A percentile compares a stretch with the other conserved stretches of the same genome.
These are phyloP conservation scores for Hoplodrina blanda DNA, from an alignment of 2,888 invertebrate species.

Conservation along the genomic window DNA sequence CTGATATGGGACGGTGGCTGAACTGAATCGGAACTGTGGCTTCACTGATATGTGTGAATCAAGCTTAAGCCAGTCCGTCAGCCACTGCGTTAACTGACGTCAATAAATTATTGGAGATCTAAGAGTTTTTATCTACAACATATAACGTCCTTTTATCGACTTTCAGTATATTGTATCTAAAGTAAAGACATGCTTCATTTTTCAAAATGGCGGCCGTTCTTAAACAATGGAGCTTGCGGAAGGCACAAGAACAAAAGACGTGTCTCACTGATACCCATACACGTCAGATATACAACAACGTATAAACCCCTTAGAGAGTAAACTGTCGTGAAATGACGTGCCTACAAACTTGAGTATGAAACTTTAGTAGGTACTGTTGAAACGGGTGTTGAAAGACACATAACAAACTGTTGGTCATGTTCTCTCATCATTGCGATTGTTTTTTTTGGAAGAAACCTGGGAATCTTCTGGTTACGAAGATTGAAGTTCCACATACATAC, in stretches of 20 bases:
- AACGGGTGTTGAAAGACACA: neutral
- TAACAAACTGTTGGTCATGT: too few species aligned
- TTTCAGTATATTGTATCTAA: slow-evolving; percentile 21
- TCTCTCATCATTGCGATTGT: too few species aligned
- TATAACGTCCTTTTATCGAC: neutral
- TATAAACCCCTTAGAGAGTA: slow-evolving; percentile 39
- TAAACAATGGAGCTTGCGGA: slow-evolving; percentile 53
- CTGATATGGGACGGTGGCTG: too few species aligned
- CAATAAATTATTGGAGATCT: too few species aligned
- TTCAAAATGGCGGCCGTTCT: slow-evolving; percentile 56
- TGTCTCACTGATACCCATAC: slow-evolving; percentile 32
- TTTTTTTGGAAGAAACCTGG: too few species aligned
- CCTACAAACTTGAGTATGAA: slow-evolving; percentile 9
- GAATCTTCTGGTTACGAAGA: too few species aligned
- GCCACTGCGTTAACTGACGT: too few species aligned
- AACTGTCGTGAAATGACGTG: slow-evolving; percentile 51
- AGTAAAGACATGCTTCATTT: slow-evolving; percentile 53
- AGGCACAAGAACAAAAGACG: slow-evolving; percentile 55
- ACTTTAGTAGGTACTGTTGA: slow-evolving; percentile 1
- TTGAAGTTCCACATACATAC: too few species aligned
- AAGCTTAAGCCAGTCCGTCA: too few species aligned
- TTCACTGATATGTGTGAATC: too few species aligned
- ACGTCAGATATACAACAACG: slow-evolving; percentile 32
- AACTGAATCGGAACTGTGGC: too few species aligned
- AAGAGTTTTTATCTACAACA: too few species aligned